Percentiles rank a stretch among this genome's conserved stretches.
These are phyloP conservation scores for Heliornis fulica DNA, from an alignment of 2,113 vertebrate genomes.

Conservation along the genomic window DNA sequence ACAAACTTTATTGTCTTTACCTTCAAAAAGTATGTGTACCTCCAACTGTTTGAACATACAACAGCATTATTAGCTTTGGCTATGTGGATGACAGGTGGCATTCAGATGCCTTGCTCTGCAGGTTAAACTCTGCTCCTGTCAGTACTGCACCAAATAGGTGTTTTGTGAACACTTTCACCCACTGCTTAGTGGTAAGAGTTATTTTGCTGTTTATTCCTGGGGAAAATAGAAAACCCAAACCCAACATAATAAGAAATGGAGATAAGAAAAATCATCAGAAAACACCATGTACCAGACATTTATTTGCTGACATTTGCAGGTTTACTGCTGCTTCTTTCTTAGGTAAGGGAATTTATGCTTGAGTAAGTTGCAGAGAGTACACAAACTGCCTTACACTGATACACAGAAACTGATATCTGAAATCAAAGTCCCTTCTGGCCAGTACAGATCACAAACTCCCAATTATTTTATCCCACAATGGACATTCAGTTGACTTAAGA, in stretches of 20 bases:
- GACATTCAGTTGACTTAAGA: not conserved
- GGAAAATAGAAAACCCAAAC: not conserved
- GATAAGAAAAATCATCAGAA: not conserved
- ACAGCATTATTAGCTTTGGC: not conserved
- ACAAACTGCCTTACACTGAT: not conserved
- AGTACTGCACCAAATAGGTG: not conserved
- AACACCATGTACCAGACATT: not conserved
- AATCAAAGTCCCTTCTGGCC: not conserved
- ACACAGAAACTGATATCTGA: not conserved
- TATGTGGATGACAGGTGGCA: not conserved
- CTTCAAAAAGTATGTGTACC: not conserved
- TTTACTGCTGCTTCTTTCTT: not conserved
- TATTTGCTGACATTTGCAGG: not conserved
- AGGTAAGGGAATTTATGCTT: not conserved
- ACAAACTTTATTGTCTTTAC: not conserved
- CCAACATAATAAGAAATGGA: not conserved
- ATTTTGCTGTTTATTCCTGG: not conserved
- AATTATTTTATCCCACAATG: not conserved
- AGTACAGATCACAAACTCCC: not conserved
- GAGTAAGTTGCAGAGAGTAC: not conserved
- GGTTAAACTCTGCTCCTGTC: not conserved
- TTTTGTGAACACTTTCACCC: not conserved
- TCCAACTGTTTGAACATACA: not conserved
- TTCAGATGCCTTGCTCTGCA: not conserved
- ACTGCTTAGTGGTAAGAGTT: not conserved